phyloP scores from a whole-genome alignment of 2,113 vertebrate species.

The Stictonetta naevosa region DNA sequence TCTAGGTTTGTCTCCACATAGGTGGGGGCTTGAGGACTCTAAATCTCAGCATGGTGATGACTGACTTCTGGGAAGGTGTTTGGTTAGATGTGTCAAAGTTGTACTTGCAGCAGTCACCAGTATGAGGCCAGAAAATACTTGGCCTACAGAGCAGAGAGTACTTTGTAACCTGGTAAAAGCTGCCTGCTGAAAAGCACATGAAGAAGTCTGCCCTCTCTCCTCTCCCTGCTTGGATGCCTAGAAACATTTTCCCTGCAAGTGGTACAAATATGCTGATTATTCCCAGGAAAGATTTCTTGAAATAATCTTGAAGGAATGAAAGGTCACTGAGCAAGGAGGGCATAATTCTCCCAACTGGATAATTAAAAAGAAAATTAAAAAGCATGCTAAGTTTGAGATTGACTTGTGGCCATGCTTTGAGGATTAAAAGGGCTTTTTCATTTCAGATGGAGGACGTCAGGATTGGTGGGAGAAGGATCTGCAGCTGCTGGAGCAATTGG shows the following conservation, averaged over 20 bases:
- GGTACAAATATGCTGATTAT: neutral
- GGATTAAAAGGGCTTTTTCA: slow-evolving; percentile 47
- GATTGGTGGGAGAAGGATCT: neutral
- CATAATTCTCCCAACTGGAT: slow-evolving; percentile 26
- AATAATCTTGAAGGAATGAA: slow-evolving; percentile 32
- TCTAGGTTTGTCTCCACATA: neutral
- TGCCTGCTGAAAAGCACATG: neutral
- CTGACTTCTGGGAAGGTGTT: neutral
- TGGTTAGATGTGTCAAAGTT: fast-evolving
- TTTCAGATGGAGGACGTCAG: neutral
- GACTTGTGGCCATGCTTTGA: slow-evolving; percentile 61
- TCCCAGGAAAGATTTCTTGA: slow-evolving; percentile 32
- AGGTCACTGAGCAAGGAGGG: slow-evolving; percentile 12
- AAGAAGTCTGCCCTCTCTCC: neutral
- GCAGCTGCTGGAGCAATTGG: neutral
- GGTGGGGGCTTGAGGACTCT: fast-evolving
- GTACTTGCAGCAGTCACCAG: fast-evolving
- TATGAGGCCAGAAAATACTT: neutral
- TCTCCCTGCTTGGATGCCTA: neutral
- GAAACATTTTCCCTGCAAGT: neutral
- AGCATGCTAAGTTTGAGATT: slow-evolving; percentile 37
- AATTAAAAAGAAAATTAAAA: slow-evolving; percentile 54
- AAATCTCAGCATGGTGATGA: fast-evolving
- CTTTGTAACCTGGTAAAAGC: neutral
- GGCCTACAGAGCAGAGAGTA: neutral